Base-by-base conservation (phyloP, 2,113 vertebrate species). In the Callaeas wilsoni region DNA sequence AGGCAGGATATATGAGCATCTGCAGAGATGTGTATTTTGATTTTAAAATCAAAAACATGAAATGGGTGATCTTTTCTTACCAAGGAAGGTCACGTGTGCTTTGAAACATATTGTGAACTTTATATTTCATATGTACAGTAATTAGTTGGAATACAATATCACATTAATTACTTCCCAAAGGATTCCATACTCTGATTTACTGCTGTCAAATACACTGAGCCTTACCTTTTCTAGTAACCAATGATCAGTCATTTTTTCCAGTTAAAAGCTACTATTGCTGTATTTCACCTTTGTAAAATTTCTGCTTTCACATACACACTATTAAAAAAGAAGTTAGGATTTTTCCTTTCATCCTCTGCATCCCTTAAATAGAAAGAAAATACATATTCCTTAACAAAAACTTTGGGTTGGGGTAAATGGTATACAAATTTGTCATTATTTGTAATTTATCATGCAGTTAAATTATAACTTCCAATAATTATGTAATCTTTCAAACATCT, bases 1-100 rank as follows among this genome's bases (percentile, higher is more conserved):
- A 89, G 42, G 27, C 44, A 52, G 39, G n/a, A 62, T 77, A 47
- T 42, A 50, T 12, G 6, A 79, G 62, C 50, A 93, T 39, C 49
- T 69, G 67, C 27, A 42, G 50, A 90, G 26, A 81, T 13, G 18
- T 4, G 1, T 85, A 80, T 92, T 97, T 91, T 96, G 89, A 90
- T 94, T 96, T 96, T 81, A 92, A n/a, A 94, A 84, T 94, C 89
- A 96, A 85, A 96, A 90, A 23, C 46, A 84, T 93, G 46, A 90
- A 97, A 96, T 89, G 56, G 50, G 92, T 92, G 87, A 96, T 80
- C 77, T 97, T 95, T 96, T 91, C 95, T 89, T 79, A 95, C 59
- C 69, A 96, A 81, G 84, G 96, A 96, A 96, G 77, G 71, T 27
- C 55, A 52, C 39, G 59, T 71, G 65, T 95, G 81, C 87, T 96